Conservation (phyloP, 1,140 invertebrate genomes). For the Hypothenemus hampei region DNA sequence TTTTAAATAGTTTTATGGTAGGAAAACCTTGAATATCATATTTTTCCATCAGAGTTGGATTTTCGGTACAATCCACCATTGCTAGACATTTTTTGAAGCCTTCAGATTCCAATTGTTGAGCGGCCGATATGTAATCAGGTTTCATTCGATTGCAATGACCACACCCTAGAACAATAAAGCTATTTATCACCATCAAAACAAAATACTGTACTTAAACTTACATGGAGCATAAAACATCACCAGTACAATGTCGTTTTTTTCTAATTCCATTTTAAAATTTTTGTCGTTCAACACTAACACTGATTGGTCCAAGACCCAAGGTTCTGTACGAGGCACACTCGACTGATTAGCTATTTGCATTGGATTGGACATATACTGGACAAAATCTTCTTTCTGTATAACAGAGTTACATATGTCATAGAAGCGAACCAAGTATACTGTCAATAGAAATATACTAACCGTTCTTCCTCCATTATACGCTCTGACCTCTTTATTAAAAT, state of each 20-base stretch:
- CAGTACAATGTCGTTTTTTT: constrained; percentile 60
- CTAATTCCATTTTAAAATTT: constrained; percentile 53
- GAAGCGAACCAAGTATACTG: not conserved
- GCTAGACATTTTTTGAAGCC: constrained; percentile 48
- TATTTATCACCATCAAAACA: not conserved
- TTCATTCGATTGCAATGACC: constrained; percentile 72
- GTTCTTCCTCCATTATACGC: constrained; percentile 70
- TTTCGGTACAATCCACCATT: constrained; percentile 63
- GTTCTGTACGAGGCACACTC: constrained; percentile 28
- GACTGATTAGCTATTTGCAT: constrained; percentile 45
- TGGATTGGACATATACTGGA: constrained; percentile 62
- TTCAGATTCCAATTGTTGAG: constrained; percentile 53
- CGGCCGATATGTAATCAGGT: constrained; percentile 61
- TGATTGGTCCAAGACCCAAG: constrained; percentile 35
- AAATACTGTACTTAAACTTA: too few species aligned
- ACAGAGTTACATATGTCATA: not conserved
- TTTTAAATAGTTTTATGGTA: constrained; percentile 67
- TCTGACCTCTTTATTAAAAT: constrained; percentile 64
- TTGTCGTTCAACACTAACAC: constrained; percentile 51
- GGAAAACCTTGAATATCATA: constrained; percentile 66
- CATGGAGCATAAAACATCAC: constrained; percentile 80
- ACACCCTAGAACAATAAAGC: constrained; percentile 59
- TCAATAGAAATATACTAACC: constrained; percentile 49
- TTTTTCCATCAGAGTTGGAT: constrained; percentile 51
- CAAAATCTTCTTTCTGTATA: constrained; percentile 57